These are phyloP conservation scores for Vicugna pacos DNA, from an alignment of 2,113 vertebrate genomes.

Conservation along the genomic window DNA sequence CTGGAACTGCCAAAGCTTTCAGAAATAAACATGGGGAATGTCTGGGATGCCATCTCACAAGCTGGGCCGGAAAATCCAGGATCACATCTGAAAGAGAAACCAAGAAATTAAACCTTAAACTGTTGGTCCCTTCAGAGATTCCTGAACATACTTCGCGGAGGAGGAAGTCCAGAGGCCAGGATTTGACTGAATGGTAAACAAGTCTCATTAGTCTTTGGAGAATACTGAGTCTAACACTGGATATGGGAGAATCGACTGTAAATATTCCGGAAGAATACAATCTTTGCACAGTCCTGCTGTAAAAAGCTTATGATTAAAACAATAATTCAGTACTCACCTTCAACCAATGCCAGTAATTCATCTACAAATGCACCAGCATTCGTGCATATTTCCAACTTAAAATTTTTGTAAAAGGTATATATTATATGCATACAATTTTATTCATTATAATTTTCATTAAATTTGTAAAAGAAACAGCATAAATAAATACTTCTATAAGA, in stretches of 20 bases:
- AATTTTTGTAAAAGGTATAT: not conserved
- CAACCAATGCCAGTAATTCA: not conserved
- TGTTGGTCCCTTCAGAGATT: not conserved
- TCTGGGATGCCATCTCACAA: conserved; percentile 96
- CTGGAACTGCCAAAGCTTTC: conserved; percentile 95
- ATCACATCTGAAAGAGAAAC: conserved; percentile 91
- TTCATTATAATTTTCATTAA: not conserved
- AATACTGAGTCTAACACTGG: conserved; percentile 43
- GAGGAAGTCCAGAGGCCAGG: not conserved
- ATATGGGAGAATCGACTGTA: not conserved
- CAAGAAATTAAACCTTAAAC: not conserved
- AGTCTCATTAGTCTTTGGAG: conserved; percentile 1
- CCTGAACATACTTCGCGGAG: not conserved
- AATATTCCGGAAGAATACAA: conserved; percentile 32
- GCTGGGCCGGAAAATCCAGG: conserved; percentile 97
- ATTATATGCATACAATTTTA: not conserved
- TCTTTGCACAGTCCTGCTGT: not conserved
- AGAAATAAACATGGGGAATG: conserved; percentile 96
- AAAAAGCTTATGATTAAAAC: conserved; percentile 47
- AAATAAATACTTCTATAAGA: not conserved
- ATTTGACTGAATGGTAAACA: not conserved
- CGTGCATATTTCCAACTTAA: not conserved
- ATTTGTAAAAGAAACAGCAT: conserved; percentile 2
- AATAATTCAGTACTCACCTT: conserved; percentile 31
- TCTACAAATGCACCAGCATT: not conserved